These are phyloP conservation scores for Amphiprion clarkii DNA, from an alignment of 2,797 vertebrate genomes.

Conservation along the genomic window DNA sequence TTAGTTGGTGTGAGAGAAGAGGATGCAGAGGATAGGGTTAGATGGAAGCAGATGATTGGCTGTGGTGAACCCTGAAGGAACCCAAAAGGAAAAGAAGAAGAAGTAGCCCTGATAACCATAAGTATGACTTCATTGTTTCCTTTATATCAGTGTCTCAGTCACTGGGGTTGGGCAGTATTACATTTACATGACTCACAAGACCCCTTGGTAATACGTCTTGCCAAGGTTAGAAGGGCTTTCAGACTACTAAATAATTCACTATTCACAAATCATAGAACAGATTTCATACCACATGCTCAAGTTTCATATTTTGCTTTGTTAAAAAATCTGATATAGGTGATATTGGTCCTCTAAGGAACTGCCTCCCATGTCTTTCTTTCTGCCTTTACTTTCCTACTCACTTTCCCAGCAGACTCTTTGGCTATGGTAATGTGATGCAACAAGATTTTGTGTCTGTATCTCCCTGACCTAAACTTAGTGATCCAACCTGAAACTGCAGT, in stretches of 20 bases:
- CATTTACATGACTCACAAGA: slow-evolving; percentile 67
- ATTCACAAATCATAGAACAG: slow-evolving; percentile 71
- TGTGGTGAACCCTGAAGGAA: too few species aligned
- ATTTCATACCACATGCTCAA: slow-evolving; percentile 70
- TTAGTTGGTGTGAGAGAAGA: too few species aligned
- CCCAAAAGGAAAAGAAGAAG: too few species aligned
- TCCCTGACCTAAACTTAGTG: not conserved
- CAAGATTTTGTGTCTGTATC: not conserved
- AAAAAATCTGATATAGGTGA: slow-evolving; percentile 69
- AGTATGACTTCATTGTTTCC: slow-evolving; percentile 54
- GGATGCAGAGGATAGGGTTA: too few species aligned
- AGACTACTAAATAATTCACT: slow-evolving; percentile 84
- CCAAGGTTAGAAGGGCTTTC: slow-evolving; percentile 73
- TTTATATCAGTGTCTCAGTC: slow-evolving; percentile 48
- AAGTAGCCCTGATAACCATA: slow-evolving; percentile 1
- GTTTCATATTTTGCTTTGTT: slow-evolving; percentile 78
- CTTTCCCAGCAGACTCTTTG: slow-evolving; percentile 17
- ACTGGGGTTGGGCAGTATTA: slow-evolving; percentile 58
- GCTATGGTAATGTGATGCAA: slow-evolving; percentile 40
- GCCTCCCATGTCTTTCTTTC: slow-evolving; percentile 7
- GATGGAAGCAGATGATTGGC: too few species aligned
- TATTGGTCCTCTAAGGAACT: slow-evolving; percentile 62
- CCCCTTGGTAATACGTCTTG: slow-evolving; percentile 69
- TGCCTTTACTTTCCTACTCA: slow-evolving; percentile 26
- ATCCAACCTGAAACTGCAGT: not conserved